Evolutionary conservation across 2,113 vertebrate genomes (phyloP).

Genomic region (Tachuris rubrigastra): DNA sequence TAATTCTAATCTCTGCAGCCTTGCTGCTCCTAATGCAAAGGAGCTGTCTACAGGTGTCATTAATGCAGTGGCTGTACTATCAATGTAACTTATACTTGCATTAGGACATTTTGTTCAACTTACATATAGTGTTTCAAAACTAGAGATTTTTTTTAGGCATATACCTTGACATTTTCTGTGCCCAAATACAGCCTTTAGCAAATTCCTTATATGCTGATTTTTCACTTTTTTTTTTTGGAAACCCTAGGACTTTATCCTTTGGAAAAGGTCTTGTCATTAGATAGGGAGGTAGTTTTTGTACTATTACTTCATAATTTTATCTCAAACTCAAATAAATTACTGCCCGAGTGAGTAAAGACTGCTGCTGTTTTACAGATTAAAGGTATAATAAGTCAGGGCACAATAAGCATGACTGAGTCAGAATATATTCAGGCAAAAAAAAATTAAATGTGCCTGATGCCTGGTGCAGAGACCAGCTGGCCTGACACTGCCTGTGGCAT

Average conservation of each 20-base stretch:
- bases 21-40: not conserved
- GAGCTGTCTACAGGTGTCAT: not conserved
- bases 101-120: not conserved
- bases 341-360: not conserved
- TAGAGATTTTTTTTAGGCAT: not conserved
- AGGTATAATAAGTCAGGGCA: not conserved
- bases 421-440: not conserved
- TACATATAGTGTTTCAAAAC: not conserved
- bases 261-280: not conserved
- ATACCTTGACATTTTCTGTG: not conserved
- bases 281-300: not conserved
- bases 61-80: not conserved
- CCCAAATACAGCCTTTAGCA: not conserved
- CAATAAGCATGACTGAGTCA: not conserved
- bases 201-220: not conserved
- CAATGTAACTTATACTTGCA: not conserved
- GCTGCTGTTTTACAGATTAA: not conserved
- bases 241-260: not conserved
- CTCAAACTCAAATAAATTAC: not conserved
- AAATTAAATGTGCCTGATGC: not conserved
- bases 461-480: slow-evolving; percentile 12
- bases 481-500: not conserved
- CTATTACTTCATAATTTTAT: not conserved
- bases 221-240: not conserved
- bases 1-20: not conserved